Conservation (phyloP, 2,113 vertebrate genomes). For the Perca flavescens region DNA sequence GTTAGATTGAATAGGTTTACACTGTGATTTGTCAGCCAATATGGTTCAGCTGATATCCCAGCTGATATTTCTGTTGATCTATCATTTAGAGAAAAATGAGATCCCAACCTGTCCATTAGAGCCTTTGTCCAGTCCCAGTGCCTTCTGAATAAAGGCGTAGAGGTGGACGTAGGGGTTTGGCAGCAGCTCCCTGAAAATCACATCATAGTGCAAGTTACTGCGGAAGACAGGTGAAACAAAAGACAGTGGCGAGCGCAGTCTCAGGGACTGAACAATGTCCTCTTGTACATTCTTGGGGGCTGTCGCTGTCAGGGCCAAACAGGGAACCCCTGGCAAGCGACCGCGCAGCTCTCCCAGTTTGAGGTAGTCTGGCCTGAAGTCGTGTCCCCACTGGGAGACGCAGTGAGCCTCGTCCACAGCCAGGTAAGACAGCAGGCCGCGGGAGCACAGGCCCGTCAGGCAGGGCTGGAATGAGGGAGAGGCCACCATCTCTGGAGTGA, state of each 20-base stretch:
- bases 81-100: background rate
- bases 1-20: too few relatives aligned
- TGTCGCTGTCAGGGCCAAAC: conserved; percentile 94
- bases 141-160: conserved; percentile 89
- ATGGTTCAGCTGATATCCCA: too few relatives aligned
- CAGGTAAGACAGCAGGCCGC: conserved; percentile 90
- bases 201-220: conserved; percentile 93
- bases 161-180: conserved; percentile 88
- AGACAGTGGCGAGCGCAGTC: conserved; percentile 84
- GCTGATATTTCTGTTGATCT: background rate
- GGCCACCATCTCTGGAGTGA: conserved; percentile 97
- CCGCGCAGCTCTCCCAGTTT: conserved; percentile 89
- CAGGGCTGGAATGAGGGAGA: conserved; percentile 92
- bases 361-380: conserved; percentile 96
- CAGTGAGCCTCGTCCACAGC: conserved; percentile 97
- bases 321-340: conserved; percentile 84
- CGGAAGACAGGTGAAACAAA: conserved; percentile 94
- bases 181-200: conserved; percentile 93
- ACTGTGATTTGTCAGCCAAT: too few relatives aligned
- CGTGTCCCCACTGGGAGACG: conserved; percentile 98
- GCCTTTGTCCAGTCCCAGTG: conserved; percentile 78
- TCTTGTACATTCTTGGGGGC: conserved; percentile 92
- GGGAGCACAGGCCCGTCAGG: conserved; percentile 87
- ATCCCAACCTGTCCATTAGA: conserved; percentile 57
- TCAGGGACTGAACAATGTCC: conserved; percentile 87